A percentile compares a stretch with the other conserved stretches of the same genome.
These are phyloP conservation scores for Monomorium pharaonis DNA, from an alignment of 1,140 invertebrate species.

Conservation along the genomic window DNA sequence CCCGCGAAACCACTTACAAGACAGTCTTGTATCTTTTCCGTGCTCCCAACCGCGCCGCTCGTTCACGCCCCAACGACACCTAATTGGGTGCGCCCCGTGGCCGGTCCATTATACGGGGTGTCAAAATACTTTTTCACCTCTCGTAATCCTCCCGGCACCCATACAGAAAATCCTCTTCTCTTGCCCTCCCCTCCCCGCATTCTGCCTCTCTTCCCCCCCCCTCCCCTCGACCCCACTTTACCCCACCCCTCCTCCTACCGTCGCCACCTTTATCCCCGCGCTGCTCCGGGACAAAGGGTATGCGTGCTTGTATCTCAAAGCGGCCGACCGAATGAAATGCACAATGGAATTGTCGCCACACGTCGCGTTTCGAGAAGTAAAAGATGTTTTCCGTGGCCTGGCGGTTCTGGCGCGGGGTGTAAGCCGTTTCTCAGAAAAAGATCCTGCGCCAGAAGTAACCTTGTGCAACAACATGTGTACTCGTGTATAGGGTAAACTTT, in stretches of 20 bases:
- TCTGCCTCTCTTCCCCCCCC: neutral
- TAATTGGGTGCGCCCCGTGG: conserved; percentile 84
- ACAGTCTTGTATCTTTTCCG: conserved; percentile 71
- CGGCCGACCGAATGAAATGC: conserved; percentile 78
- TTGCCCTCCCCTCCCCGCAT: neutral
- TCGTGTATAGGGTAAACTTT: conserved; percentile 43
- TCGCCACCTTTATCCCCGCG: conserved; percentile 47
- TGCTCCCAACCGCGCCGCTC: conserved; percentile 16
- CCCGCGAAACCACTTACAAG: conserved; percentile 43
- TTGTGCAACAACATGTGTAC: conserved; percentile 65
- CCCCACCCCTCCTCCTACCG: conserved; percentile 50
- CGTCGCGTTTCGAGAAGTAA: conserved; percentile 66
- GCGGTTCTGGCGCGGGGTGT: conserved; percentile 52
- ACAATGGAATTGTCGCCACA: conserved; percentile 81
- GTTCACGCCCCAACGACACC: conserved; percentile 80
- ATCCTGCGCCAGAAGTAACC: conserved; percentile 54
- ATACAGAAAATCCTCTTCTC: conserved; percentile 50
- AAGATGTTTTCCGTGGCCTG: conserved; percentile 68
- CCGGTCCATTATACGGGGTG: conserved; percentile 83
- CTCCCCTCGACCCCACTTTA: conserved; percentile 41
- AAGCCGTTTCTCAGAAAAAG: conserved; percentile 67
- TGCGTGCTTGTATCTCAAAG: conserved; percentile 80
- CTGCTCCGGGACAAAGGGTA: conserved; percentile 60
- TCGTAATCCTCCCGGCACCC: conserved; percentile 67
- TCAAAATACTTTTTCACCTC: conserved; percentile 83